A percentile compares a stretch with the other conserved stretches of the same genome.
These are phyloP conservation scores for Candoia aspera DNA, from an alignment of 2,113 vertebrate genomes.

Conservation along the genomic window DNA sequence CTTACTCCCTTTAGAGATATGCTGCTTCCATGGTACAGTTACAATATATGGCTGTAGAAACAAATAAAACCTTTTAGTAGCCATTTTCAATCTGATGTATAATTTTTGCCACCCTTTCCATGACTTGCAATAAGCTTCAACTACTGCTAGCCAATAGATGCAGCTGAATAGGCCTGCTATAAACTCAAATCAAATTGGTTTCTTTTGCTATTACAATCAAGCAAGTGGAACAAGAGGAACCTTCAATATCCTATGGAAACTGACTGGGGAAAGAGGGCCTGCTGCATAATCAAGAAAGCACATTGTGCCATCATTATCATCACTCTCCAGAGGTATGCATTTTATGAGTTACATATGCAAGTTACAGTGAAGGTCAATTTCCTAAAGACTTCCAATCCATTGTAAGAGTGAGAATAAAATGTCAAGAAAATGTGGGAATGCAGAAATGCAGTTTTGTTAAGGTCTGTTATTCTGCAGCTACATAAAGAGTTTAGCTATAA, in stretches of 20 bases:
- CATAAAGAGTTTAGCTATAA: constrained; percentile 34
- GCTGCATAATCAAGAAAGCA: constrained; percentile 49
- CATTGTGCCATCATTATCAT: constrained; percentile 20
- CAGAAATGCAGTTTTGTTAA: constrained; percentile 34
- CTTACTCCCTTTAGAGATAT: background rate
- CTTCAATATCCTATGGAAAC: constrained; percentile 63
- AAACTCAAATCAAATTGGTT: constrained; percentile 56
- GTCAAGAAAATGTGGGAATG: constrained; percentile 14
- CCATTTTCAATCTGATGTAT: constrained; percentile 58
- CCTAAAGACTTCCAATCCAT: constrained; percentile 24
- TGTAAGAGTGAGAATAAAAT: constrained; percentile 24
- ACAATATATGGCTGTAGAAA: constrained; percentile 42
- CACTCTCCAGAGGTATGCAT: constrained; percentile 39
- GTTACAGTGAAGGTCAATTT: constrained; percentile 50
- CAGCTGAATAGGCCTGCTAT: constrained; percentile 13
- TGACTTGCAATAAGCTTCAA: constrained; percentile 57
- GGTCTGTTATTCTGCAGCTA: constrained; percentile 27
- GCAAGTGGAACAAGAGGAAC: constrained; percentile 48
- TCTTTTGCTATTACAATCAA: constrained; percentile 42
- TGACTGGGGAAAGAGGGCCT: constrained; percentile 46
- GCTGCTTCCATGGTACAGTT: constrained; percentile 36
- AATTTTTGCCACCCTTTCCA: constrained; percentile 38
- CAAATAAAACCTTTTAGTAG: constrained; percentile 17
- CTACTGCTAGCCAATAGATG: constrained; percentile 66
- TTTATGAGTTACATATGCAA: constrained; percentile 55